phyloP scores from a whole-genome alignment of 2,888 invertebrate species.

The Volucella inanis region DNA sequence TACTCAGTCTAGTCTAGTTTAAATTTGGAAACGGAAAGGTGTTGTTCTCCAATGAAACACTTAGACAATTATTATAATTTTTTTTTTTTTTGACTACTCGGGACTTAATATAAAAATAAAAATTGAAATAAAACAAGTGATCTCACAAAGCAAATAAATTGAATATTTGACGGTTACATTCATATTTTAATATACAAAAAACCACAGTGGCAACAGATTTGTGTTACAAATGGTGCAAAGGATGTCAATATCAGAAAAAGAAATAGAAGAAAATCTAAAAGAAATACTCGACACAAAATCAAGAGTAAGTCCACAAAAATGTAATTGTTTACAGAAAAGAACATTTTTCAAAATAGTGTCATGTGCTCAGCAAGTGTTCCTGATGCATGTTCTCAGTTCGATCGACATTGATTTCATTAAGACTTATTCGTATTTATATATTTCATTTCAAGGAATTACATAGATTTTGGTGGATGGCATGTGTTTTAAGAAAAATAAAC shows the following conservation, averaged over 20 bases:
- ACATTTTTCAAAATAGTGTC: background rate
- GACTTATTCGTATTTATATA: background rate
- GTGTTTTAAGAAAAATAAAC: constrained; percentile 33
- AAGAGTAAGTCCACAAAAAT: constrained; percentile 77
- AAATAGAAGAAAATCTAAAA: constrained; percentile 80
- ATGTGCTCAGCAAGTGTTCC: background rate
- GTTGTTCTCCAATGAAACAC: constrained; percentile 47
- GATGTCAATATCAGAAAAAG: constrained; percentile 78
- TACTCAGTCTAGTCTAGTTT: constrained; percentile 48
- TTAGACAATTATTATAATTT: constrained; percentile 6
- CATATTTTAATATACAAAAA: too few species aligned
- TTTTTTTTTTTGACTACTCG: background rate
- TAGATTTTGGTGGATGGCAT: background rate
- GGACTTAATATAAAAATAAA: background rate
- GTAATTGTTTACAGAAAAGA: background rate
- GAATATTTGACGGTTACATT: background rate
- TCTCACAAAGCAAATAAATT: background rate
- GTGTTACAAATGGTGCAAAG: constrained; percentile 9
- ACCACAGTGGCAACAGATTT: too few species aligned
- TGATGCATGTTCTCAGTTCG: background rate
- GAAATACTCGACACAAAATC: constrained; percentile 80
- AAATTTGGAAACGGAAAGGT: constrained; percentile 62
- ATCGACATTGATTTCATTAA: constrained; percentile 10
- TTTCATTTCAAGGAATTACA: constrained; percentile 16
- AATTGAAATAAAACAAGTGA: background rate